Evolutionary conservation across 2,113 vertebrate species (phyloP), one percentile per base, ranked within the genome.

Genomic region (Tragelaphus strepsiceros): DNA sequence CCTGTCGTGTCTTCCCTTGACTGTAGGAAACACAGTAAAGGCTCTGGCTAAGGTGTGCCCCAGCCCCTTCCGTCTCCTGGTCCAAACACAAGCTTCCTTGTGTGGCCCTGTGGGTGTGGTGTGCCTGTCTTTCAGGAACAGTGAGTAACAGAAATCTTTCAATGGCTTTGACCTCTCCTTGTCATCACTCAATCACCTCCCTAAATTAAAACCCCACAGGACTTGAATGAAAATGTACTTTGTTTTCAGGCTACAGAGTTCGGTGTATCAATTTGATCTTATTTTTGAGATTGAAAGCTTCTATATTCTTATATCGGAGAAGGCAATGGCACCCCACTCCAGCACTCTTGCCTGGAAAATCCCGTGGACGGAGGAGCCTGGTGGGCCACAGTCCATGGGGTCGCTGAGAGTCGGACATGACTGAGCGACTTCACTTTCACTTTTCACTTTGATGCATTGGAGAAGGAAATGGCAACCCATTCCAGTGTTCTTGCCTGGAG

Each of bases 401-500:
- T 61, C 12, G 0, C 12, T 13, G 28, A 5, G 12, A 61, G 26
- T 61, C 0, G 2, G 26, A 61, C 59, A 28, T 5, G 26, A 61
- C 59, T 13, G 24, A 61, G 59, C 26, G 5, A 61, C 59, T 61
- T 61, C 11, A 59, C 58, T 59, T 59, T 59, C 24, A 59, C 11
- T 2, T 59, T 59, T 59, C 11, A 59, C 58, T 59, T 59, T 28
- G 24, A 28, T 28, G 24, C 58, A 28, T 12, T 59, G 11, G 58
- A 59, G 24, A 59, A 28, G 58, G 24, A 59, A 61, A 61, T 61
- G 59, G 59, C 59, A 61, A 1, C 28, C 59, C 13, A 7, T 5
- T 61, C 28, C 28, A 15, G 59, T 61, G 0, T 30, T 61, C 59
- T 61, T 30, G 59, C 59, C 28, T 61, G 59, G 59, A 30, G 59